Conservation (phyloP, 2,888 invertebrate genomes). For the Athrips mouffetella region DNA sequence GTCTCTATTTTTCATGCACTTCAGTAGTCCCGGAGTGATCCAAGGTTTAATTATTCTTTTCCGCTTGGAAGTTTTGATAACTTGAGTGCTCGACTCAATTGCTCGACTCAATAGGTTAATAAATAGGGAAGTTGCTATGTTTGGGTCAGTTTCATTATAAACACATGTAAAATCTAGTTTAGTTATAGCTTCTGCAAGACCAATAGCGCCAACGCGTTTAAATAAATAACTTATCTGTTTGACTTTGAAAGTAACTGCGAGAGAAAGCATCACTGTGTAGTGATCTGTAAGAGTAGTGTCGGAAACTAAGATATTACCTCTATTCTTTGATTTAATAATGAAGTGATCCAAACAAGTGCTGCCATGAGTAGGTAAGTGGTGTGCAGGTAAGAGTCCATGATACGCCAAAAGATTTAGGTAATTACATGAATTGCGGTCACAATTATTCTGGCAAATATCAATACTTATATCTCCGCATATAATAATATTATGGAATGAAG, state of each 20-base stretch:
- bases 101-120: too few species aligned
- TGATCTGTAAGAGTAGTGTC: slow-evolving; percentile 1
- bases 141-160: too few species aligned
- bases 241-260: not conserved
- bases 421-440: not conserved
- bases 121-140: too few species aligned
- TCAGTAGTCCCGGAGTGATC: too few species aligned
- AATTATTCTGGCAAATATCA: not conserved
- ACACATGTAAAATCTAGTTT: too few species aligned
- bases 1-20: slow-evolving; percentile 1
- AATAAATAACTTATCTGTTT: not conserved
- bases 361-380: slow-evolving; percentile 1
- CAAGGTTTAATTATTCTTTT: slow-evolving; percentile 1
- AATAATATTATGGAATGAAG: not conserved
- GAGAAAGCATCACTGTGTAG: not conserved
- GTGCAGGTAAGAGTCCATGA: slow-evolving; percentile 2
- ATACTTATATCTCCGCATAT: not conserved
- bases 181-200: too few species aligned
- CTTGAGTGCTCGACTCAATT: too few species aligned
- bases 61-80: not conserved
- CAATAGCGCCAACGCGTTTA: too few species aligned
- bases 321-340: slow-evolving; percentile 1
- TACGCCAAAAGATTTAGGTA: slow-evolving; percentile 5
- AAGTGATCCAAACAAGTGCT: slow-evolving; percentile 4
- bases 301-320: not conserved